phyloP scores from a whole-genome alignment of 2,797 vertebrate species.

The Clamator glandarius region DNA sequence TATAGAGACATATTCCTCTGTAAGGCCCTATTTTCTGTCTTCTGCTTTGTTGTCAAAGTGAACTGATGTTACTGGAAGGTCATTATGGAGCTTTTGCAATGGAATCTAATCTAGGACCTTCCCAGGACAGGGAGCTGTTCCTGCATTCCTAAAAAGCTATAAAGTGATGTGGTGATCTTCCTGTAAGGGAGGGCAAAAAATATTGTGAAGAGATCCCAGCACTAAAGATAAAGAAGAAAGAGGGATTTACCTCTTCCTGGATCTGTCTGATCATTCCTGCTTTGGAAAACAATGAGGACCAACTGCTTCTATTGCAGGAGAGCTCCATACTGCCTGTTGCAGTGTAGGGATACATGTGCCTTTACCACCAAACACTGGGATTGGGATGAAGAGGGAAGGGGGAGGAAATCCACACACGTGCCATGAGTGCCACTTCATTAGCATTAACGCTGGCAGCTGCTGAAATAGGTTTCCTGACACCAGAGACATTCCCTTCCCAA shows the following conservation, averaged over 20 bases:
- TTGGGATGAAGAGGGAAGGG: neutral
- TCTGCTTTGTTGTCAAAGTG: neutral
- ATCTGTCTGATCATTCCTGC: neutral
- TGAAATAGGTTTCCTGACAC: neutral
- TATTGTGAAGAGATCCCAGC: neutral
- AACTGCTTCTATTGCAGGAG: neutral
- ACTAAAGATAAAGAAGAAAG: neutral
- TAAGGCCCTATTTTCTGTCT: neutral
- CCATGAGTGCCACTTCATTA: neutral
- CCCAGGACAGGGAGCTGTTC: neutral
- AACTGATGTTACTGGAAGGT: constrained; percentile 23
- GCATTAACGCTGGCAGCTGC: neutral
- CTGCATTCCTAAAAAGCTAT: neutral
- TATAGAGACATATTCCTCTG: neutral
- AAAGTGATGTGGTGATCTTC: neutral
- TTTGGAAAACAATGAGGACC: neutral
- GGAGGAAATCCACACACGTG: neutral
- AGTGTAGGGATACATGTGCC: neutral
- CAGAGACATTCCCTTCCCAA: neutral
- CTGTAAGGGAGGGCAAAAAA: neutral
- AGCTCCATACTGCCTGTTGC: neutral
- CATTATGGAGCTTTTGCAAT: neutral
- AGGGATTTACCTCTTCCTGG: neutral
- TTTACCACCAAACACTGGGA: neutral
- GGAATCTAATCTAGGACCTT: neutral